A percentile compares a stretch with the other conserved stretches of the same genome.
phyloP scores from a whole-genome alignment of 2,113 vertebrate species.

The Chloropsis cyanopogon region DNA sequence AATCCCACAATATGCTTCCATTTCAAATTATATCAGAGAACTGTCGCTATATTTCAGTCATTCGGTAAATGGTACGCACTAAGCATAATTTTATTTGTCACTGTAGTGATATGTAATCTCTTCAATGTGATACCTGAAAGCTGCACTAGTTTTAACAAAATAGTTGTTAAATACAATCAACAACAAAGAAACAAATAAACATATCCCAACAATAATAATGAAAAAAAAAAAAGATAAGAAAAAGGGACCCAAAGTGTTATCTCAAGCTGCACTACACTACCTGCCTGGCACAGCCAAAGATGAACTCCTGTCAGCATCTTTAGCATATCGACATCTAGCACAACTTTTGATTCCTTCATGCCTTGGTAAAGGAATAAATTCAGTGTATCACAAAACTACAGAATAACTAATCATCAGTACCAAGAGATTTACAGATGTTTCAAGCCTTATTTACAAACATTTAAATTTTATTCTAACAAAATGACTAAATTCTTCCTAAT shows the following conservation, averaged over 20 bases:
- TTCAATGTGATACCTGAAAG: neutral
- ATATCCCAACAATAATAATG: accelerated
- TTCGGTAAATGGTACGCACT: neutral
- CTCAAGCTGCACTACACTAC: neutral
- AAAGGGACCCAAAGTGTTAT: neutral
- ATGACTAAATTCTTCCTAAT: neutral
- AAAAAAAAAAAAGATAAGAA: neutral
- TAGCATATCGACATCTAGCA: accelerated
- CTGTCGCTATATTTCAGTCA: neutral
- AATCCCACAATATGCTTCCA: neutral
- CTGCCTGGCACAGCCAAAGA: neutral
- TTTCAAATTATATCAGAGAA: neutral
- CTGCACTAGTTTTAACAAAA: neutral
- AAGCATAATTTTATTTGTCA: neutral
- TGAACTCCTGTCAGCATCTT: neutral
- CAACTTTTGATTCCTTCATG: neutral
- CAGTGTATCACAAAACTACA: neutral
- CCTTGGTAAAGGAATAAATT: neutral
- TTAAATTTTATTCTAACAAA: neutral
- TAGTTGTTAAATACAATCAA: neutral
- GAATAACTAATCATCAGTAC: neutral
- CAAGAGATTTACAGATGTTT: neutral
- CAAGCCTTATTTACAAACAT: neutral
- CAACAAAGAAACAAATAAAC: neutral
- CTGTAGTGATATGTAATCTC: neutral